A percentile compares a stretch with the other conserved stretches of the same genome.
Evolutionary conservation across 2,113 vertebrate genomes (phyloP).

Genomic region (Hydropotes inermis): DNA sequence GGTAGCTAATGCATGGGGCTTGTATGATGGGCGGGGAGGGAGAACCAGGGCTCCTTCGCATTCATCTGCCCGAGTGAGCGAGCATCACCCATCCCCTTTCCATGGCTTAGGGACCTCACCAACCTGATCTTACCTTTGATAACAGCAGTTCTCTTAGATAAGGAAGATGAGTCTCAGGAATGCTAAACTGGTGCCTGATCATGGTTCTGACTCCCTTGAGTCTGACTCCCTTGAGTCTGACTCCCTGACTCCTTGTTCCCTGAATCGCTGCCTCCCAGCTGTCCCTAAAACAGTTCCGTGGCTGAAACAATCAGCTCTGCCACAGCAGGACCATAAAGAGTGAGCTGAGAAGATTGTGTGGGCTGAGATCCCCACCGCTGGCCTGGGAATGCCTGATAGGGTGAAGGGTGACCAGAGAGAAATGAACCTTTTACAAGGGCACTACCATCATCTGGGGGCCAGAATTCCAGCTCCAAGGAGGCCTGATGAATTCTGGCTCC

Average conservation of each 20-base stretch:
- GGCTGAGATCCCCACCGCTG: not conserved
- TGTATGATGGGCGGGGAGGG: not conserved
- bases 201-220: not conserved
- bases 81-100: not conserved
- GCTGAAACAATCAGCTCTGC: not conserved
- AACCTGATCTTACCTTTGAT: not conserved
- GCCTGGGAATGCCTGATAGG: not conserved
- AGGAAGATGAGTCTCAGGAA: not conserved
- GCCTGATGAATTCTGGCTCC: not conserved
- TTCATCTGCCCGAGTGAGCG: not conserved
- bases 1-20: not conserved
- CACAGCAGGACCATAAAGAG: not conserved
- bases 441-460: not conserved
- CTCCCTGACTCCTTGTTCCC: too few relatives aligned
- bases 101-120: not conserved
- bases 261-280: not conserved
- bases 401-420: not conserved
- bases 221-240: not conserved
- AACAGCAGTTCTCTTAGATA: not conserved
- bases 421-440: not conserved
- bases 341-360: not conserved
- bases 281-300: not conserved
- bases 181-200: not conserved
- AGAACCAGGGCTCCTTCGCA: not conserved
- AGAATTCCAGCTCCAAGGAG: not conserved